Evolutionary conservation across 2,888 invertebrate species (phyloP), one percentile per base, ranked within the genome.

Genomic region (Drosophila borealis): DNA sequence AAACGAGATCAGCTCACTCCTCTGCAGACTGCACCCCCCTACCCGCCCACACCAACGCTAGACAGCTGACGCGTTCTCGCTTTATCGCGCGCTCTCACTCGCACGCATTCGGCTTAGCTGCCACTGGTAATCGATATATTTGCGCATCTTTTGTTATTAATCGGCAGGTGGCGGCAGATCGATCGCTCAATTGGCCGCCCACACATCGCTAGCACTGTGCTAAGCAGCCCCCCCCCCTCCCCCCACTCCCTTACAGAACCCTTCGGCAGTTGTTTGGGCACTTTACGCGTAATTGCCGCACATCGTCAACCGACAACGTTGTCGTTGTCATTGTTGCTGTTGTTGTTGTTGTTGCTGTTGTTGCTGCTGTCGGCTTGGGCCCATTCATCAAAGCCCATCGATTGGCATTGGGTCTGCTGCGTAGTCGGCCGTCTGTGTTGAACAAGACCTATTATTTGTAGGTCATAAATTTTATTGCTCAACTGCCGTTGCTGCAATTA

Each of bases 381-480:
- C 74, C 78, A 82, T 85, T 82, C 78, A 88, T 85, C 83, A 81
- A 81, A 81, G 81, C 66, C 39, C 62, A 72, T 80, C 81, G 73
- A 76, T 75, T 76, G 74, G 72, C 77, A 72, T 68, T 72, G 72
- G 61, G 60, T 56, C 48, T 34, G 34, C 25, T 50, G 10, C 48
- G n/a, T 51, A 55, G 51, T 56, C 62, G 49, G 34, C 46, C 79
- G 29, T 29, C 29, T 29, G 29, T 76, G 78, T 77, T 78, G 55
- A 80, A 85, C 78, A 81, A 86, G 88, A 81, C 80, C 89, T 86
- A 91, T 91, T 91, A 91, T 91, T 91, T 91, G 91, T 91, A 91
- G 90, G 91, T 86, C 91, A 91, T 91, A 91, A 91, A 91, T 91
- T 91, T 91, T 91, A 91, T 91, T 91, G 89, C 91, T 88, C 80